These are phyloP conservation scores for Ectemnius cavifrons DNA, from an alignment of 2,888 invertebrate genomes.

Conservation along the genomic window DNA sequence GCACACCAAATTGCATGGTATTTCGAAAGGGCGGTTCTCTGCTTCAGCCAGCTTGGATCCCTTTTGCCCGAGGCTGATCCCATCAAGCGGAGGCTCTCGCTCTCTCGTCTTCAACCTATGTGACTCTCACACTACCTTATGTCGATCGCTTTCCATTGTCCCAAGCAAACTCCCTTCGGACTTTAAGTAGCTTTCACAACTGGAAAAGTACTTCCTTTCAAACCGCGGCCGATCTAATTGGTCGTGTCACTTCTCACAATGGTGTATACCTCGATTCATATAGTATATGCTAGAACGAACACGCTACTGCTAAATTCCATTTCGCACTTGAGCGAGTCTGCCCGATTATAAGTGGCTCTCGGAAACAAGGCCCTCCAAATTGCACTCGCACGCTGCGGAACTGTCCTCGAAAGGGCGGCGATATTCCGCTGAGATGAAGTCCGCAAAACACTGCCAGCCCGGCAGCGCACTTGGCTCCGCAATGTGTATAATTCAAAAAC, in stretches of 20 bases:
- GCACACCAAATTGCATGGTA: slow-evolving; percentile 54
- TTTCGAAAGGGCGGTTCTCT: slow-evolving; percentile 47
- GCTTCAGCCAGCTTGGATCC: slow-evolving; percentile 15
- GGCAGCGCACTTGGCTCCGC: slow-evolving; percentile 29
- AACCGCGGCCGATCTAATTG: no score
- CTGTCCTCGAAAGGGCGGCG: slow-evolving; percentile 41
- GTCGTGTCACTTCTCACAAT: no score
- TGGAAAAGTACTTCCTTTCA: no score
- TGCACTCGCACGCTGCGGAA: slow-evolving; percentile 53
- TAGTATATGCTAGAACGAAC: no score
- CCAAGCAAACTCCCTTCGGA: no score
- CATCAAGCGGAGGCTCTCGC: slow-evolving; percentile 18
- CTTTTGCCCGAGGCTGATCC: slow-evolving; percentile 21
- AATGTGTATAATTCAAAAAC: slow-evolving; percentile 36
- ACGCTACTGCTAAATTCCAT: slow-evolving; percentile 17
- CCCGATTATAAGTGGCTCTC: slow-evolving; percentile 51
- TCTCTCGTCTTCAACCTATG: background rate
- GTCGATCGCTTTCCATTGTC: no score
- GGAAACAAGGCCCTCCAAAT: slow-evolving; percentile 54
- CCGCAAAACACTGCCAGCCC: slow-evolving; percentile 24
- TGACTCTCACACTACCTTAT: background rate
- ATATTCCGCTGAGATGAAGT: slow-evolving; percentile 33
- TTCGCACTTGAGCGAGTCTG: slow-evolving; percentile 34
- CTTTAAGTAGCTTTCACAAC: no score
- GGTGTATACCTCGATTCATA: no score